Percentiles rank a stretch among this genome's conserved stretches.
Conservation (phyloP, 2,113 vertebrate genomes). For the Pionites leucogaster region DNA sequence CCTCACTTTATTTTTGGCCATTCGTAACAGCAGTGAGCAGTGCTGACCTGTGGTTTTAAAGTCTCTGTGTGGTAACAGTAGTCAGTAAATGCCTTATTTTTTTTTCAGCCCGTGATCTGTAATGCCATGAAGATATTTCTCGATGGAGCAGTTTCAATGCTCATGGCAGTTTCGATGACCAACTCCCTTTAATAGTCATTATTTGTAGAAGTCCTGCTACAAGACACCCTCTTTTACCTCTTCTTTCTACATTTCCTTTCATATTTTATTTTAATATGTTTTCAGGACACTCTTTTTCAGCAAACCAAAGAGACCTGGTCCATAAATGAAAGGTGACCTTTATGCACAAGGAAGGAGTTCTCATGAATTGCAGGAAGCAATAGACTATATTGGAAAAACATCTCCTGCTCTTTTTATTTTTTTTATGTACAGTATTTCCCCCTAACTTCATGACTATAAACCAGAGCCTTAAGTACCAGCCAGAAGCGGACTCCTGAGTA, state of each 20-base stretch:
- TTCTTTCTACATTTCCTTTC: constrained; percentile 28
- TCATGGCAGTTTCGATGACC: neutral
- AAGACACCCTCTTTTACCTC: neutral
- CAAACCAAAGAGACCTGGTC: constrained; percentile 33
- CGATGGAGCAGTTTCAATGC: neutral
- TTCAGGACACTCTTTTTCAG: constrained; percentile 51
- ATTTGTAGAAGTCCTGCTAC: neutral
- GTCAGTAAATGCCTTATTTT: neutral
- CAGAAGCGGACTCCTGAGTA: constrained; percentile 27
- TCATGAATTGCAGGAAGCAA: constrained; percentile 73
- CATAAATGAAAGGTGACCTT: constrained; percentile 74
- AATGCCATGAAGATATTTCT: neutral
- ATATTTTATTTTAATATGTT: neutral
- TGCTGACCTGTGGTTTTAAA: neutral
- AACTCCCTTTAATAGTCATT: neutral
- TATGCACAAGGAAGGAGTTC: constrained; percentile 67
- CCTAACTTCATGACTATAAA: constrained; percentile 24
- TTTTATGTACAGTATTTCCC: constrained; percentile 41
- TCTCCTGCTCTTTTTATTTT: constrained; percentile 28
- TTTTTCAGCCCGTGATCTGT: neutral
- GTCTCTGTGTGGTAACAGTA: neutral
- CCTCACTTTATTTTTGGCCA: neutral
- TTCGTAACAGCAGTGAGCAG: neutral
- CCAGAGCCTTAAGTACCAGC: constrained; percentile 17
- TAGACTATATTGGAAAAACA: constrained; percentile 60